Evolutionary conservation across 1,140 invertebrate species (phyloP).

Genomic region (Polyergus mexicanus): DNA sequence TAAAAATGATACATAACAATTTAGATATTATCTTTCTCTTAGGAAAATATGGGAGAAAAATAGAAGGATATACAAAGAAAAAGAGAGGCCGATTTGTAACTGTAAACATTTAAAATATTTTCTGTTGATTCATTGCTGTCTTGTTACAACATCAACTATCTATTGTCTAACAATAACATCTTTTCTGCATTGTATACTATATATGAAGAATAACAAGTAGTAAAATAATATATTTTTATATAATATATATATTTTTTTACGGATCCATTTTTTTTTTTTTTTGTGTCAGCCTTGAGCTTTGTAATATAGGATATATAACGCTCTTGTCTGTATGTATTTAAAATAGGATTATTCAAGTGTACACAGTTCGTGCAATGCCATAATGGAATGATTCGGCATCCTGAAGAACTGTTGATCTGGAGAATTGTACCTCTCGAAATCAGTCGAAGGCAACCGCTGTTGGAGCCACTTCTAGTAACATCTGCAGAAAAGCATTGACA

Average conservation of each 20-base stretch:
- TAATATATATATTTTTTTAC: conserved; percentile 63
- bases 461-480: conserved; percentile 96
- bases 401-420: conserved; percentile 63
- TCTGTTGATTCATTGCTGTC: conserved; percentile 69
- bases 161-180: conserved; percentile 73
- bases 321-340: conserved; percentile 70
- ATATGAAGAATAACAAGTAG: conserved; percentile 81
- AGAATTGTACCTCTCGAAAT: conserved; percentile 69
- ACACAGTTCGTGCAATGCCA: conserved; percentile 70
- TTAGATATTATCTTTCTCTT: not conserved
- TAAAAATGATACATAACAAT: not conserved
- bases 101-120: conserved; percentile 74
- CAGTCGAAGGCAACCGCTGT: conserved; percentile 92
- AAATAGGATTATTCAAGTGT: conserved; percentile 76
- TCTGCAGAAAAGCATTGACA: conserved; percentile 95
- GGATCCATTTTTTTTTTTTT: conserved; percentile 67
- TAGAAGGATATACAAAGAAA: conserved; percentile 27
- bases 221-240: conserved; percentile 82
- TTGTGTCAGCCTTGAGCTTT: conserved; percentile 72
- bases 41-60: not conserved
- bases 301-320: conserved; percentile 71
- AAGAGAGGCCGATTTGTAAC: conserved; percentile 62
- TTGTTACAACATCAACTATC: conserved; percentile 73
- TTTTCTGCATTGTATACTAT: conserved; percentile 75
- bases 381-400: conserved; percentile 81